Base-by-base conservation (phyloP, 2,888 invertebrate species). In the Eupithecia inturbata region DNA sequence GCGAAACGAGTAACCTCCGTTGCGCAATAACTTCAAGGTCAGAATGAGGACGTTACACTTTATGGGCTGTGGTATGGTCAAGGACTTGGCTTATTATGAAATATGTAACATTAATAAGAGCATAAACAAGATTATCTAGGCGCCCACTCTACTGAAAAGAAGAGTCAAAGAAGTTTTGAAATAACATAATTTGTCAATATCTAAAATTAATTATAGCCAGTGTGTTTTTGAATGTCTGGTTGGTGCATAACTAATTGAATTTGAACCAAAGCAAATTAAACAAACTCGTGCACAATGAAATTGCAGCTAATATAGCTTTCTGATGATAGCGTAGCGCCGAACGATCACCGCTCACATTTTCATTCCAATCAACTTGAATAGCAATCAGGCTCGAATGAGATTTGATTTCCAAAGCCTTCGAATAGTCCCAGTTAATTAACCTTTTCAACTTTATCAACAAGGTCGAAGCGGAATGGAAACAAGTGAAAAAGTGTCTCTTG, bases 241-340 rank as follows among this genome's bases (percentile, higher is more conserved):
- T n/a, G n/a, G 1, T n/a, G 36, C 10, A 64, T 81, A 80, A 80
- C 74, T 79, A 83, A 85, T 84, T 81, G 81, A 81, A 83, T 85
- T 85, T 83, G 80, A 81, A 82, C 80, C 83, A 81, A 78, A 74
- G 75, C 78, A 77, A 31, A 68, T 57, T 53, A 75, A 75, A 79
- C 78, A 77, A 78, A 76, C 75, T 67, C 63, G 19, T 73, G 68
- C 70, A 70, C 71, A 79, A 74, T 77, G 67, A 71, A 75, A 73
- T 68, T 67, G 62, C 69, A 66, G 70, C 68, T 63, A 67, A 68
- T 76, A 75, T 33, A 41, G 71, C 33, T 71, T 74, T 74, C 73
- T 68, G 66, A 64, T 64, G 71, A 67, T 68, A 68, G 69, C 22
- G 74, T 45, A 72, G 74, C 76, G 68, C 36, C 75, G 70, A 49